A percentile compares a stretch with the other conserved stretches of the same genome.
These are phyloP conservation scores for Paramormyrops kingsleyae DNA, from an alignment of 2,113 vertebrate genomes.

Conservation along the genomic window DNA sequence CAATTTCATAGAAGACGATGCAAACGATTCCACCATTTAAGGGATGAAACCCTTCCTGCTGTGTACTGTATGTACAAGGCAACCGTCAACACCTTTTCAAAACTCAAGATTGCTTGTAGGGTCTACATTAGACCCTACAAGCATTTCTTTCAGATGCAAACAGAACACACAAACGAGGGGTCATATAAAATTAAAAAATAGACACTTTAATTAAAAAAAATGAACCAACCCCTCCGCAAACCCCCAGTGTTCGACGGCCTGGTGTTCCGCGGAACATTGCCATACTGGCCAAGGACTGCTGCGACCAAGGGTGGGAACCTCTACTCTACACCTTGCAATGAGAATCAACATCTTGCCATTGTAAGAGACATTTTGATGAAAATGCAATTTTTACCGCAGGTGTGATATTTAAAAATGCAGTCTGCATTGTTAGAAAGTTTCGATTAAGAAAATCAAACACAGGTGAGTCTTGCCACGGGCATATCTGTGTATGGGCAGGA, in stretches of 20 bases:
- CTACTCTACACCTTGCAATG: not conserved
- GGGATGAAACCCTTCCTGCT: not conserved
- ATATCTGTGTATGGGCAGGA: not conserved
- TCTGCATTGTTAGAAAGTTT: not conserved
- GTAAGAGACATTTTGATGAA: not conserved
- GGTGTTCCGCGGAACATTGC: not conserved
- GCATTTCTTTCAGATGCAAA: not conserved
- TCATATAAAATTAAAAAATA: not conserved
- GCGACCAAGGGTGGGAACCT: not conserved
- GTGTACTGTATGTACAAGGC: not conserved
- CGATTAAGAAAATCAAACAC: too few species aligned
- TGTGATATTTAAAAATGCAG: not conserved
- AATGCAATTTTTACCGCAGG: not conserved
- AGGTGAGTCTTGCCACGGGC: not conserved
- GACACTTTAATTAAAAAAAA: too few species aligned
- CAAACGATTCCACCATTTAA: not conserved
- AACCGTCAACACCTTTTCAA: not conserved
- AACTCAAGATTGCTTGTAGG: not conserved
- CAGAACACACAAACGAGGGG: not conserved
- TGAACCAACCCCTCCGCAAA: not conserved
- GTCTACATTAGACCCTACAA: not conserved
- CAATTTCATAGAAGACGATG: not conserved
- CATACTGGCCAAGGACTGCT: not conserved
- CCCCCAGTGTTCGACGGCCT: not conserved
- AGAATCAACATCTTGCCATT: not conserved